Evolutionary conservation across 2,888 invertebrate genomes (phyloP).

Genomic region (Clunio marinus): DNA sequence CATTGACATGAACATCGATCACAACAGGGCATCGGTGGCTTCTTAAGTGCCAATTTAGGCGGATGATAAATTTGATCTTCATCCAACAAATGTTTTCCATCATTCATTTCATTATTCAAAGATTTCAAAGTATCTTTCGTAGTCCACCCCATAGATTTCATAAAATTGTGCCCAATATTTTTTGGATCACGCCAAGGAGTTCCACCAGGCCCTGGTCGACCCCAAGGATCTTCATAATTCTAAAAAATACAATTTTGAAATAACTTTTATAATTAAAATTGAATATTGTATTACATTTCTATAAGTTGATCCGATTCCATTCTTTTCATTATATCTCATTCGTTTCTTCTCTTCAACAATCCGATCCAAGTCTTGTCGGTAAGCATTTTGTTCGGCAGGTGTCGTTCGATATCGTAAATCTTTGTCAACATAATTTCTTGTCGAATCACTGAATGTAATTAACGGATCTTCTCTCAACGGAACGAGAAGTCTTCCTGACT

Average conservation of each 20-base stretch:
- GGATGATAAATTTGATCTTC: background rate
- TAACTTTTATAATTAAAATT: too few species aligned
- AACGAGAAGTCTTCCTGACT: conserved; percentile 47
- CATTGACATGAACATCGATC: conserved; percentile 36
- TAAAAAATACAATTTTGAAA: too few species aligned
- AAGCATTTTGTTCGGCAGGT: conserved; percentile 46
- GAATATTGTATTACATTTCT: conserved; percentile 39
- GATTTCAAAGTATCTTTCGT: conserved; percentile 50
- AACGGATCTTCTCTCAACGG: conserved; percentile 59
- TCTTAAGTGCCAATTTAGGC: background rate
- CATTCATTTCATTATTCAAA: conserved; percentile 47
- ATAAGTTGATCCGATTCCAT: background rate
- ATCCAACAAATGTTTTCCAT: background rate
- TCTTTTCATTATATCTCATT: conserved; percentile 26
- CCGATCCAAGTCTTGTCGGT: conserved; percentile 38
- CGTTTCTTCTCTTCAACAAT: conserved; percentile 39
- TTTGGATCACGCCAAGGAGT: conserved; percentile 69
- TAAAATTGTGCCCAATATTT: conserved; percentile 67
- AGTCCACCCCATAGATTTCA: conserved; percentile 64
- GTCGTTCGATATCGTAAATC: conserved; percentile 63
- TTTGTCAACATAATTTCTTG: conserved; percentile 64
- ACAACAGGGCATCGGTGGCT: conserved; percentile 13
- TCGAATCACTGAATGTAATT: conserved; percentile 59
- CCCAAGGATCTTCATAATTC: conserved; percentile 67
- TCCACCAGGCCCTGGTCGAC: conserved; percentile 62